phyloP scores from a whole-genome alignment of 2,888 invertebrate species.

The Epirrhoe tristata region DNA sequence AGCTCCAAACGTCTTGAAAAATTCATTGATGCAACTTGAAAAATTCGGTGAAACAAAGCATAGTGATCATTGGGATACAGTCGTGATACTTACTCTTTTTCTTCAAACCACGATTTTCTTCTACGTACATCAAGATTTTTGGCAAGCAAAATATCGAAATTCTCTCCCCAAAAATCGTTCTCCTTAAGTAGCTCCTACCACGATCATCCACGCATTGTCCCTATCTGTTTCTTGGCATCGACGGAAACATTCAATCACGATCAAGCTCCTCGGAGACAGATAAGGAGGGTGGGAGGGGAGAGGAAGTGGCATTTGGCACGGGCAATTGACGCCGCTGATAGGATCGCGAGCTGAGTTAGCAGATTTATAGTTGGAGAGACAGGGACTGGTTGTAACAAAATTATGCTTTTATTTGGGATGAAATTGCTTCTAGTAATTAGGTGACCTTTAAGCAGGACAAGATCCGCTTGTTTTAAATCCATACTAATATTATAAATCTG shows the following conservation, averaged over 20 bases:
- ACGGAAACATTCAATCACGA: slow-evolving; percentile 82
- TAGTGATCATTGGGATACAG: too few species aligned
- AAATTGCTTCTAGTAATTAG: not conserved
- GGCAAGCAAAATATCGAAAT: slow-evolving; percentile 10
- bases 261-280: slow-evolving; percentile 67
- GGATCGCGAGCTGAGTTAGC: slow-evolving; percentile 83
- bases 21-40: too few species aligned
- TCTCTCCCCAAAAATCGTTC: slow-evolving; percentile 18
- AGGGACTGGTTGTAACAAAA: not conserved
- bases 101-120: too few species aligned
- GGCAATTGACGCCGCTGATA: slow-evolving; percentile 86
- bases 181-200: slow-evolving; percentile 35
- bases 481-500: too few species aligned
- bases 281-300: slow-evolving; percentile 60
- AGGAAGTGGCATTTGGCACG: slow-evolving; percentile 85
- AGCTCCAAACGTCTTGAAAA: too few species aligned
- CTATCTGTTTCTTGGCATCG: slow-evolving; percentile 71
- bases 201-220: slow-evolving; percentile 59
- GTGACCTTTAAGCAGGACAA: too few species aligned
- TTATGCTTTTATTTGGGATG: not conserved
- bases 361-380: slow-evolving; percentile 56
- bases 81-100: too few species aligned
- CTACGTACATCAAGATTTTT: not conserved
- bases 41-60: too few species aligned
- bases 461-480: too few species aligned